These are phyloP conservation scores for Agapostemon virescens DNA, from an alignment of 2,888 invertebrate species.

Conservation along the genomic window DNA sequence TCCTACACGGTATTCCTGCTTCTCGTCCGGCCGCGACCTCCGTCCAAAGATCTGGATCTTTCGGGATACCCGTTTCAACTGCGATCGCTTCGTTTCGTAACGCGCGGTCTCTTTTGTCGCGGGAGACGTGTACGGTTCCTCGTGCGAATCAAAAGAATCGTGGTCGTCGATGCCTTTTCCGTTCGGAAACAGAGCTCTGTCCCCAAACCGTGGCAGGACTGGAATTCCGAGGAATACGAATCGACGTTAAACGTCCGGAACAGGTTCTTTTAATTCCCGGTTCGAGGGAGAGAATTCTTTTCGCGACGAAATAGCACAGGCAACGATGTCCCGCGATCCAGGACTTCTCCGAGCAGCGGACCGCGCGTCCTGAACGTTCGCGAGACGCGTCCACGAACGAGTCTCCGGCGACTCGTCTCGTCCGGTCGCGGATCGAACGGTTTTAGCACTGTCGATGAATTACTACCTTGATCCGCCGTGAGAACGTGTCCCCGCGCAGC, in stretches of 20 bases:
- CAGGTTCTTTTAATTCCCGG: slow-evolving; percentile 13
- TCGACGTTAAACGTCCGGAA: neutral
- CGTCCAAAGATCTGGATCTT: neutral
- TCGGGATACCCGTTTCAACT: neutral
- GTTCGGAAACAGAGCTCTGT: neutral
- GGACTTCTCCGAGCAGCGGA: neutral
- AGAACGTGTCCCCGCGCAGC: slow-evolving; percentile 21
- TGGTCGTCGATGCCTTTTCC: neutral
- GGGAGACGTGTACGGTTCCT: neutral
- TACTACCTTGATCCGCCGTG: slow-evolving; percentile 2
- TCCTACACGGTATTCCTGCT: neutral
- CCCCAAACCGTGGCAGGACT: neutral
- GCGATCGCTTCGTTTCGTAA: neutral
- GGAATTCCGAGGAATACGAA: slow-evolving; percentile 10
- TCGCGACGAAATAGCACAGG: neutral
- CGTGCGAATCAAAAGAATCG: too few species aligned
- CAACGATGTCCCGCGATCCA: neutral
- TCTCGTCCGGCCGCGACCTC: neutral
- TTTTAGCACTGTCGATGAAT: neutral
- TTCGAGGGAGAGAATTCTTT: neutral
- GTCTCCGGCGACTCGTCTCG: neutral
- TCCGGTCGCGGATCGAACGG: slow-evolving; percentile 8
- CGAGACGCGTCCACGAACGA: neutral
- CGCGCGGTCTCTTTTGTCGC: too few species aligned
- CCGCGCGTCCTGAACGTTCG: neutral